phyloP scores from a whole-genome alignment of 1,140 invertebrate genomes.

The Formica exsecta region DNA sequence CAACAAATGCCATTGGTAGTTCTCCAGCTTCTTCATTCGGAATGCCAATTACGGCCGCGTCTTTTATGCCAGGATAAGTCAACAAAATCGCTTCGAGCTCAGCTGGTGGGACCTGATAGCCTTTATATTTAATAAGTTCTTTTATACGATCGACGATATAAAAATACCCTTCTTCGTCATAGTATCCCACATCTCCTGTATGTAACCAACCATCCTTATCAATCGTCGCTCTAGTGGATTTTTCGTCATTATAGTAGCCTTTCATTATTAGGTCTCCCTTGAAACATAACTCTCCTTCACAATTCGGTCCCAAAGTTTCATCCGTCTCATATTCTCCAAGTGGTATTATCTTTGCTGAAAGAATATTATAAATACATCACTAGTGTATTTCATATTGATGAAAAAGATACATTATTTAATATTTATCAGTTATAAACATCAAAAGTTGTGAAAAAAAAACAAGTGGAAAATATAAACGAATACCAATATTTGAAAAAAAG shows the following conservation, averaged over 20 bases:
- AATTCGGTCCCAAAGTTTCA: slow-evolving; percentile 87
- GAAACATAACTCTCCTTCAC: slow-evolving; percentile 90
- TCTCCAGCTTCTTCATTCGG: slow-evolving; percentile 90
- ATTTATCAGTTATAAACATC: background rate
- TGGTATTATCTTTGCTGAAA: slow-evolving; percentile 76
- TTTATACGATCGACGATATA: slow-evolving; percentile 92
- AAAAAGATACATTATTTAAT: background rate
- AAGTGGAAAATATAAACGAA: background rate
- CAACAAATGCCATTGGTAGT: slow-evolving; percentile 90
- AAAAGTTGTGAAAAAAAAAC: background rate
- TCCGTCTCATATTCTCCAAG: slow-evolving; percentile 70
- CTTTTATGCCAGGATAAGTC: slow-evolving; percentile 89
- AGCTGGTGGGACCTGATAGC: slow-evolving; percentile 86
- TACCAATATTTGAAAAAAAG: background rate
- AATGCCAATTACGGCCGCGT: slow-evolving; percentile 91
- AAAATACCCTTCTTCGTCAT: slow-evolving; percentile 89
- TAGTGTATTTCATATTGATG: background rate
- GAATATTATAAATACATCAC: slow-evolving; percentile 16
- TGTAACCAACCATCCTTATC: slow-evolving; percentile 90
- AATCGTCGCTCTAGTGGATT: slow-evolving; percentile 78
- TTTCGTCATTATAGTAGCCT: slow-evolving; percentile 76
- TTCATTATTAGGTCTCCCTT: slow-evolving; percentile 80
- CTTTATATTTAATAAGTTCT: slow-evolving; percentile 92
- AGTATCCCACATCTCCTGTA: slow-evolving; percentile 91
- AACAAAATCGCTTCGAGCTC: slow-evolving; percentile 89